Evolutionary conservation across 2,888 invertebrate species (phyloP).

Genomic region (Ashinkailepas kermadecensis): DNA sequence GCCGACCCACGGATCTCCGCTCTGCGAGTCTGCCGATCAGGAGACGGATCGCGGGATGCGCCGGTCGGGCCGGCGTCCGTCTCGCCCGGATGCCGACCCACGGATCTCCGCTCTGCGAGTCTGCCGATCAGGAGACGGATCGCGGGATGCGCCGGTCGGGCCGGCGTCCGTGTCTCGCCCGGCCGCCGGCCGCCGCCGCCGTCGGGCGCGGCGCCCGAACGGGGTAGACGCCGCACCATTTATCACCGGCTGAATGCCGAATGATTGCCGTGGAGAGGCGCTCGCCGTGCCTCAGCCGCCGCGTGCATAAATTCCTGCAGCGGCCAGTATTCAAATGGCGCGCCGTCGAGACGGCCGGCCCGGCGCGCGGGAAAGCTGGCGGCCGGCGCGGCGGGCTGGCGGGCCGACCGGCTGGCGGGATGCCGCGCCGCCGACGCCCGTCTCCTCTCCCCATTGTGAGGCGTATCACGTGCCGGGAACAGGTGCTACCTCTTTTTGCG

Average conservation of each 20-base stretch:
- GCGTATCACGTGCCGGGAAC: background rate
- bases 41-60: too few species aligned
- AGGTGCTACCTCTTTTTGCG: constrained; percentile 4
- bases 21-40: too few species aligned
- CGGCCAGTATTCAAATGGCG: background rate
- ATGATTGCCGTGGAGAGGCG: background rate
- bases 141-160: background rate
- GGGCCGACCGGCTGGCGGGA: background rate
- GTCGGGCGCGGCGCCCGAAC: background rate
- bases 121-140: too few species aligned
- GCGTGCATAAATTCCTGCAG: background rate
- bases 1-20: too few species aligned
- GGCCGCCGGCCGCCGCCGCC: background rate
- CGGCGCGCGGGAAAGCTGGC: background rate
- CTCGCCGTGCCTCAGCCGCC: background rate
- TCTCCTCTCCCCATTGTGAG: background rate
- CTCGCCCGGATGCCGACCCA: too few species aligned
- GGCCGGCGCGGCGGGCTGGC: background rate
- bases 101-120: too few species aligned
- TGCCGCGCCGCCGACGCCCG: too few species aligned
- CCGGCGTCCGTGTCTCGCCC: background rate
- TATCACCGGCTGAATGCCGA: background rate
- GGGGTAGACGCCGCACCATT: background rate
- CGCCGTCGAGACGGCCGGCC: background rate
- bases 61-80: too few species aligned